Conservation (phyloP, 2,113 vertebrate species). For the Microcebus ravelobensis region DNA sequence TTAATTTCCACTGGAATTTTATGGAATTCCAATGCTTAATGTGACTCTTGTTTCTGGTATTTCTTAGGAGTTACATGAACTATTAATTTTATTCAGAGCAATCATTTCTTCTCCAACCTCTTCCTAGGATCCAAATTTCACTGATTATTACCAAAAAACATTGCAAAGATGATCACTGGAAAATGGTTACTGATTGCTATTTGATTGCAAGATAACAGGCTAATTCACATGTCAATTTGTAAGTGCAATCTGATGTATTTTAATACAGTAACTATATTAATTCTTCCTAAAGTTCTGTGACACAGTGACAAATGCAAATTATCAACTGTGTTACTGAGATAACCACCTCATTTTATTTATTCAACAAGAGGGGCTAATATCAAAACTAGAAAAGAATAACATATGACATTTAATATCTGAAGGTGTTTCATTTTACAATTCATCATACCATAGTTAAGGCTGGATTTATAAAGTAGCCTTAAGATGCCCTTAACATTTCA, state of each 20-base stretch:
- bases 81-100: conserved; percentile 40
- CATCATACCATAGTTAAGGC: neutral
- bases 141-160: neutral
- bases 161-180: neutral
- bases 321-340: neutral
- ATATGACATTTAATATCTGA: neutral
- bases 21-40: neutral
- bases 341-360: neutral
- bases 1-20: conserved; percentile 39
- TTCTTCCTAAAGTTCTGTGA: neutral
- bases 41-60: neutral
- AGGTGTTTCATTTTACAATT: conserved; percentile 27
- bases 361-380: neutral
- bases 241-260: neutral
- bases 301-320: conserved; percentile 17
- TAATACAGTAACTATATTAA: conserved; percentile 19
- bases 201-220: neutral
- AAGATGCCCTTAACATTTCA: neutral
- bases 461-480: conserved; percentile 22
- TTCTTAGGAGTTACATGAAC: neutral
- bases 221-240: neutral
- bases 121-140: neutral
- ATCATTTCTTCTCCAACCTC: neutral
- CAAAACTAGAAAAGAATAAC: conserved; percentile 11
- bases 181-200: neutral